Percentiles rank a stretch among this genome's conserved stretches.
Conservation (phyloP, 37 sponge, comb jelly and placozoan genomes). For the Ephydatia muelleri region DNA sequence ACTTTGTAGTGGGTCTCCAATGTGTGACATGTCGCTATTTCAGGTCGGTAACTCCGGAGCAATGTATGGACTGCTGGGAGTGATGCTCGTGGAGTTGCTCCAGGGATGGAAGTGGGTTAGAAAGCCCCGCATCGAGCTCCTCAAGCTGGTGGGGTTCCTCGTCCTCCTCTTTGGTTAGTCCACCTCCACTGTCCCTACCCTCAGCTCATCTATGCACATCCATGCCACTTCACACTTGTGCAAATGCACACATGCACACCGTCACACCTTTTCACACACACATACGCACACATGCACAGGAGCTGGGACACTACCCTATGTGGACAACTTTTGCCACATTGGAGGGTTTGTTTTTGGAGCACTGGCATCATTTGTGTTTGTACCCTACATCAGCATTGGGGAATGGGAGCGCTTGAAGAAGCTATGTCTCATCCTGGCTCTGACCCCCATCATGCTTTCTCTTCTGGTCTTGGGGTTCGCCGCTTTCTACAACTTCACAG, state of each 20-base stretch:
- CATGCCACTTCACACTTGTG: no score
- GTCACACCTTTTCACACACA: no score
- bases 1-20: neutral
- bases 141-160: slow-evolving; percentile 57
- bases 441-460: slow-evolving; percentile 62
- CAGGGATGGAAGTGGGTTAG: slow-evolving; percentile 85
- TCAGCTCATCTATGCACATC: no score
- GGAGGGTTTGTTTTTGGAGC: slow-evolving; percentile 91
- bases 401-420: slow-evolving; percentile 80
- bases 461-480: slow-evolving; percentile 77
- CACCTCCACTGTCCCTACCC: no score
- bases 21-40: slow-evolving; percentile 8
- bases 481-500: slow-evolving; percentile 79
- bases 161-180: slow-evolving; percentile 56
- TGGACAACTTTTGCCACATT: slow-evolving; percentile 90
- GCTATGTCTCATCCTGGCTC: slow-evolving; percentile 61
- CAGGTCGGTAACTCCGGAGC: slow-evolving; percentile 85
- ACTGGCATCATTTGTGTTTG: slow-evolving; percentile 82
- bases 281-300: slow-evolving; percentile 49
- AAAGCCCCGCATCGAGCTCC: slow-evolving; percentile 68
- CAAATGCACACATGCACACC: no score
- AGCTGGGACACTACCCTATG: slow-evolving; percentile 89
- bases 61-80: slow-evolving; percentile 86
- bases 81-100: slow-evolving; percentile 84
- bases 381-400: slow-evolving; percentile 93